Evolutionary conservation across 2,888 invertebrate genomes (phyloP).

Genomic region (Eilema sororculum): DNA sequence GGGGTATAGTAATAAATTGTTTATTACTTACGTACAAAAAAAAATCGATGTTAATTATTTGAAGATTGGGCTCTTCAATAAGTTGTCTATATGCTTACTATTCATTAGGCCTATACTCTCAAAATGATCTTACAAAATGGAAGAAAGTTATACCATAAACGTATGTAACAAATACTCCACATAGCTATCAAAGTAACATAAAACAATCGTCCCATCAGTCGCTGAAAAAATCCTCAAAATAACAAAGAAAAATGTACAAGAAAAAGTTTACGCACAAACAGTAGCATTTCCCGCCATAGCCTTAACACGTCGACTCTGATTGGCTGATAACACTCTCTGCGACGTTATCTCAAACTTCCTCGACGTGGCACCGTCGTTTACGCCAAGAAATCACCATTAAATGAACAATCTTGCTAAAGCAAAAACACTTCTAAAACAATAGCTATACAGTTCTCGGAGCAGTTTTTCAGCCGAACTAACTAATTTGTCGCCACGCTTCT

Average conservation of each 20-base stretch:
- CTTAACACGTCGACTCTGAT: constrained; percentile 57
- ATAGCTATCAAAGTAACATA: constrained; percentile 15
- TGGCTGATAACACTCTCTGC: constrained; percentile 55
- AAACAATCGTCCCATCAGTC: neutral
- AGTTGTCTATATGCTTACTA: too few relatives aligned
- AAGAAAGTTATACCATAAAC: neutral
- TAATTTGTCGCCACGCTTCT: constrained; percentile 35
- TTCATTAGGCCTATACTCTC: too few relatives aligned
- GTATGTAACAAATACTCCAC: constrained; percentile 1
- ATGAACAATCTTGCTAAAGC: constrained; percentile 6
- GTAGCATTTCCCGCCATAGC: constrained; percentile 45
- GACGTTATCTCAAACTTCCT: constrained; percentile 56
- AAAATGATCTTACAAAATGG: neutral
- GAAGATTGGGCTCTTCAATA: too few relatives aligned
- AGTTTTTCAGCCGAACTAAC: constrained; percentile 13
- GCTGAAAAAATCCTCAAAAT: constrained; percentile 11
- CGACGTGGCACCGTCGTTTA: constrained; percentile 50
- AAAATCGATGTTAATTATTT: too few relatives aligned
- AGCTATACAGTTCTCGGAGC: neutral
- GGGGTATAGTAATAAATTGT: too few relatives aligned
- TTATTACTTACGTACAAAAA: too few relatives aligned
- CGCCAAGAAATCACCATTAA: constrained; percentile 29
- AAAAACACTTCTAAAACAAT: constrained; percentile 23
- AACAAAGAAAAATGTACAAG: constrained; percentile 34
- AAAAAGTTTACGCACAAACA: constrained; percentile 50